phyloP scores from a whole-genome alignment of 2,797 vertebrate species.

The Vultur gryphus region DNA sequence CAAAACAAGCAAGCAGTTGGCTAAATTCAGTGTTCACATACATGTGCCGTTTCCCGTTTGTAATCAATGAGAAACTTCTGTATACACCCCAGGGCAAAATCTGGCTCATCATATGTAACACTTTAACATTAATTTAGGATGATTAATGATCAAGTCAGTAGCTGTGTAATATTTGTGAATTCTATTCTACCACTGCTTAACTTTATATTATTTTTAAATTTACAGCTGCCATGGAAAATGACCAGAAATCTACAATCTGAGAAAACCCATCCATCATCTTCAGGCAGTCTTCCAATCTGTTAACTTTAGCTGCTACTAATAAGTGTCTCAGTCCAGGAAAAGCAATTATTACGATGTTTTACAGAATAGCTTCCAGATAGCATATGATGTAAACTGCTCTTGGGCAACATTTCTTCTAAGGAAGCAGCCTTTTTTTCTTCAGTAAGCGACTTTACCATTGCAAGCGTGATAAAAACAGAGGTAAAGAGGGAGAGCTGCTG shows the following conservation, averaged over 20 bases:
- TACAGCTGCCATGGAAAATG: conserved; percentile 86
- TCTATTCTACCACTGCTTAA: conserved; percentile 34
- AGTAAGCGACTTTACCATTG: background rate
- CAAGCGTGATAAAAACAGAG: background rate
- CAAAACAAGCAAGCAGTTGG: background rate
- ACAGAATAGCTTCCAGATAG: conserved; percentile 81
- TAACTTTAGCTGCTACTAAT: conserved; percentile 87
- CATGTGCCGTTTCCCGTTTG: background rate
- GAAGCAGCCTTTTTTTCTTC: background rate
- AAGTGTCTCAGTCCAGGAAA: conserved; percentile 87
- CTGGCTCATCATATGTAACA: conserved; percentile 17
- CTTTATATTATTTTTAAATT: conserved; percentile 65
- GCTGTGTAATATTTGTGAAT: conserved; percentile 15
- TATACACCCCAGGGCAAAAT: background rate
- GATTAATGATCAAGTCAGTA: conserved; percentile 47
- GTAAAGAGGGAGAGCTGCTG: background rate
- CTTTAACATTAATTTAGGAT: conserved; percentile 36
- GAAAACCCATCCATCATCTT: conserved; percentile 83
- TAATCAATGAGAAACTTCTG: conserved; percentile 37
- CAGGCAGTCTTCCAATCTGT: conserved; percentile 76
- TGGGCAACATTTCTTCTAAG: conserved; percentile 15
- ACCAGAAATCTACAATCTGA: conserved; percentile 85
- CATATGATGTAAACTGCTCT: conserved; percentile 10
- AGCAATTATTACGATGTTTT: conserved; percentile 80
- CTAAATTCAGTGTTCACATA: background rate